Percentiles rank a stretch among this genome's conserved stretches.
These are phyloP conservation scores for Sylvilagus floridanus DNA, from an alignment of 2,797 vertebrate species.

Conservation along the genomic window DNA sequence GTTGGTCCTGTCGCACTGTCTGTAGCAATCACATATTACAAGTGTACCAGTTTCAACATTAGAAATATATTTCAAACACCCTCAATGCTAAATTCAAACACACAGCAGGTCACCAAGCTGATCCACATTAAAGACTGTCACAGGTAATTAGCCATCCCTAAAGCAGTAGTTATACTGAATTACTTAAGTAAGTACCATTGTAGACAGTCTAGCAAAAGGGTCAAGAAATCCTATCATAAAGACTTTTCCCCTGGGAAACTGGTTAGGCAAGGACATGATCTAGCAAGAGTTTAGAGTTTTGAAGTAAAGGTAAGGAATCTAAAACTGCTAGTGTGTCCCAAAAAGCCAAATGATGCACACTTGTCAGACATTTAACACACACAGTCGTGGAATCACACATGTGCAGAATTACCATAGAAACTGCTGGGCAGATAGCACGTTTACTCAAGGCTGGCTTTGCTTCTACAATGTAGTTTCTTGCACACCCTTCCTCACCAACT, in stretches of 20 bases:
- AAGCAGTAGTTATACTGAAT: neutral
- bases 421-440: neutral
- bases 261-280: neutral
- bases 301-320: neutral
- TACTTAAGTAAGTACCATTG: slow-evolving; percentile 15
- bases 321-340: neutral
- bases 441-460: neutral
- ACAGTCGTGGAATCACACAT: neutral
- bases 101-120: neutral
- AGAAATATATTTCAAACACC: slow-evolving; percentile 9
- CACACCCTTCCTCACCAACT: neutral
- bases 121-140: slow-evolving; percentile 13
- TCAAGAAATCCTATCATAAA: slow-evolving; percentile 16
- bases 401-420: slow-evolving; percentile 37
- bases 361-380: slow-evolving; percentile 28
- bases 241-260: neutral
- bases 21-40: neutral
- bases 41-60: neutral
- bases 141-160: neutral
- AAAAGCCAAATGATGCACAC: neutral
- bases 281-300: slow-evolving; percentile 23
- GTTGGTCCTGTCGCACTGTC: neutral
- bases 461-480: neutral
- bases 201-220: slow-evolving; percentile 4
- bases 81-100: neutral